These are phyloP conservation scores for Ibycter americanus DNA, from an alignment of 2,797 vertebrate genomes.

Conservation along the genomic window DNA sequence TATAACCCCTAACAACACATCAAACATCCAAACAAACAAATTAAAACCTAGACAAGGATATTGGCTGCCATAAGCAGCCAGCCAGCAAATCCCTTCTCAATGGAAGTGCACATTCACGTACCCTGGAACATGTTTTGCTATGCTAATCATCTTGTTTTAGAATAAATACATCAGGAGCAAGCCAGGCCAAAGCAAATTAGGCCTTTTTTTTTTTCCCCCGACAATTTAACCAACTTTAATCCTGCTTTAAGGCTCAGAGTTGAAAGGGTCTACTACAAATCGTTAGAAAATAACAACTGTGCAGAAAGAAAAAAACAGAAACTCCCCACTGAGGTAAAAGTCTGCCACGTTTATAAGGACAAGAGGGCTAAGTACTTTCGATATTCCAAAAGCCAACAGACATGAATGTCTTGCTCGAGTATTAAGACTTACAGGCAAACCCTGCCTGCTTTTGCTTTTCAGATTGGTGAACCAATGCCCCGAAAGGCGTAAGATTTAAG, in stretches of 20 bases:
- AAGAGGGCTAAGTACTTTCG: neutral
- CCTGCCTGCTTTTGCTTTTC: neutral
- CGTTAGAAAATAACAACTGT: neutral
- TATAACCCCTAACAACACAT: conserved; percentile 22
- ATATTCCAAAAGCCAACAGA: neutral
- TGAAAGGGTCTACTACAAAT: neutral
- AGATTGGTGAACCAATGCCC: neutral
- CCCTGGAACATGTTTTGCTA: conserved; percentile 11
- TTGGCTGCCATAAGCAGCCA: conserved; percentile 15
- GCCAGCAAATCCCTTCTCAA: conserved; percentile 57
- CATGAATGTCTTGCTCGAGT: accelerated
- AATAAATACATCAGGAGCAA: conserved; percentile 22
- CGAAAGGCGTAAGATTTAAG: neutral
- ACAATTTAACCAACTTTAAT: conserved; percentile 13
- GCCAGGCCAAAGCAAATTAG: conserved; percentile 43
- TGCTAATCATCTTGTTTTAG: conserved; percentile 19
- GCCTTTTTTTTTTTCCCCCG: neutral
- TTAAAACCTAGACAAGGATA: conserved; percentile 43
- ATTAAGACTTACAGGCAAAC: neutral
- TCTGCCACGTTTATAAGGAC: neutral
- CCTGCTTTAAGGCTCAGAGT: neutral
- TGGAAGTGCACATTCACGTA: neutral
- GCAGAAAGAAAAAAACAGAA: neutral
- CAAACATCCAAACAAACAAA: conserved; percentile 61
- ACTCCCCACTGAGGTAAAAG: neutral